A percentile compares a stretch with the other conserved stretches of the same genome.
Evolutionary conservation across 2,113 vertebrate genomes (phyloP).

Genomic region (Varanus komodoensis): DNA sequence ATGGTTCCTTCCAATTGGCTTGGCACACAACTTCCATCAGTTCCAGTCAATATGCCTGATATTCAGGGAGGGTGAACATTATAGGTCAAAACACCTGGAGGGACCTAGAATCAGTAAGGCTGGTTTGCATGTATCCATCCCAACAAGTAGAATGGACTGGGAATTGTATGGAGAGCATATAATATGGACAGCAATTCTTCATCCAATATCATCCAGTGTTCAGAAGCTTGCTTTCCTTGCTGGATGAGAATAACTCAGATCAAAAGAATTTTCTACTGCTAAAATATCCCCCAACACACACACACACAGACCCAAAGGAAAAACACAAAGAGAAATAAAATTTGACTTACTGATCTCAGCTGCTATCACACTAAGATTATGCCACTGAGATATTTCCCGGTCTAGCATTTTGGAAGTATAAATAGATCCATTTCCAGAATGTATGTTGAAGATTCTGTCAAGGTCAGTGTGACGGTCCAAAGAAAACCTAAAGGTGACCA

Average conservation of each 20-base stretch:
- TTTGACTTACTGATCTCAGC: conserved; percentile 83
- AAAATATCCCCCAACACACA: neutral
- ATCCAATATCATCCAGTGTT: neutral
- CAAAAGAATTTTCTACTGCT: neutral
- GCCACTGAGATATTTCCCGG: conserved; percentile 85
- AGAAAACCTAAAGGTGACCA: conserved; percentile 76
- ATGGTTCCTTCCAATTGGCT: too few species aligned
- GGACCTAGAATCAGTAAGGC: neutral
- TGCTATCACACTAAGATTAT: conserved; percentile 86
- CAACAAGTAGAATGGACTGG: neutral
- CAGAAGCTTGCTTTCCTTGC: neutral
- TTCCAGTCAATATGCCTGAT: neutral
- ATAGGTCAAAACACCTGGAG: neutral
- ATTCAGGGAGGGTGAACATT: neutral
- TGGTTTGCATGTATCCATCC: neutral
- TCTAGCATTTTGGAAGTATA: conserved; percentile 85
- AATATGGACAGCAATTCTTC: neutral
- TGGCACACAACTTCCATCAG: neutral
- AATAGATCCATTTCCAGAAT: conserved; percentile 86
- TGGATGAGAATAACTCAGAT: conserved; percentile 18
- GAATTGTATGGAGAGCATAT: too few species aligned
- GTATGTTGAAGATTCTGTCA: conserved; percentile 86
- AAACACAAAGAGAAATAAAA: conserved; percentile 21
- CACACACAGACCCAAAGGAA: neutral
- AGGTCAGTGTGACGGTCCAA: conserved; percentile 86